These are phyloP conservation scores for Ellobium chinense DNA, from an alignment of 2,888 invertebrate species.

Conservation along the genomic window DNA sequence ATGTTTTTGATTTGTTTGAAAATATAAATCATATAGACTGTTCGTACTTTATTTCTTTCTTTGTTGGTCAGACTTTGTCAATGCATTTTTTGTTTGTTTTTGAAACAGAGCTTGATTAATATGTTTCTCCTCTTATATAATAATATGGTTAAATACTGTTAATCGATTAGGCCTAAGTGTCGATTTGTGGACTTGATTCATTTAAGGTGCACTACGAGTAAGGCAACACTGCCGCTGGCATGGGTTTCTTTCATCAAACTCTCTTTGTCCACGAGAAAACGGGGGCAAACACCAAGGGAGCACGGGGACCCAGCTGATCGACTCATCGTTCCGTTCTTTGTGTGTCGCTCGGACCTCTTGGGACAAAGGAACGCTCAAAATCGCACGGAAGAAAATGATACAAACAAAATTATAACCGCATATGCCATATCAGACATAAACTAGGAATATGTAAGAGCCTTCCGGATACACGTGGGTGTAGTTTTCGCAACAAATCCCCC, in stretches of 20 bases:
- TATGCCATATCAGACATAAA: not conserved
- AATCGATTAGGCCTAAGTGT: too few relatives aligned
- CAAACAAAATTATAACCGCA: not conserved
- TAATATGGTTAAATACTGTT: too few relatives aligned
- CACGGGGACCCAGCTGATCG: constrained; percentile 47
- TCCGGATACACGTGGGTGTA: constrained; percentile 17
- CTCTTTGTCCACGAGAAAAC: constrained; percentile 42
- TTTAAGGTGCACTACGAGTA: not conserved
- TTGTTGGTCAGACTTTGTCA: too few relatives aligned
- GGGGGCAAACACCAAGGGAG: constrained; percentile 33
- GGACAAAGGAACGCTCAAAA: constrained; percentile 38
- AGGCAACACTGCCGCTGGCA: not conserved
- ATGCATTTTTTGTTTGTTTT: too few relatives aligned
- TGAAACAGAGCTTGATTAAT: too few relatives aligned
- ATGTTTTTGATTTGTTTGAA: too few relatives aligned
- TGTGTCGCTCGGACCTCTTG: constrained; percentile 38
- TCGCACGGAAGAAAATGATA: not conserved
- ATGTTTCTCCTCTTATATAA: too few relatives aligned
- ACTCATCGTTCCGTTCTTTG: constrained; percentile 47
- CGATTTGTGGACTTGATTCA: too few relatives aligned
- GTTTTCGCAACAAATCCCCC: constrained; percentile 19
- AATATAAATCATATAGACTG: too few relatives aligned
- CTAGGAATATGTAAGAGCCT: not conserved
- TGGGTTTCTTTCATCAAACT: constrained; percentile 26
- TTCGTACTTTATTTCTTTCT: too few relatives aligned